phyloP scores from a whole-genome alignment of 2,797 vertebrate genomes.

The Rhyacichthys aspro region DNA sequence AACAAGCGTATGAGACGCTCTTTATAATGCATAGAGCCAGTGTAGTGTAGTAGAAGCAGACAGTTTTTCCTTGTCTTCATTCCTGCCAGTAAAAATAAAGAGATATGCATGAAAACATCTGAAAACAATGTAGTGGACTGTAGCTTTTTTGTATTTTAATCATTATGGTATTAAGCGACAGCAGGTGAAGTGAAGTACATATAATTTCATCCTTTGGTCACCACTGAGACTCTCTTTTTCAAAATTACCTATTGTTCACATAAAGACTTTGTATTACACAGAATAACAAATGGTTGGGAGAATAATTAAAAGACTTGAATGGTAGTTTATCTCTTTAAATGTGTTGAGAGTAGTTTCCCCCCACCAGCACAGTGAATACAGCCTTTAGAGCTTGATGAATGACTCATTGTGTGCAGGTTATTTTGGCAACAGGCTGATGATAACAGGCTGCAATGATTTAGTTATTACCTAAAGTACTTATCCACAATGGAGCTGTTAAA shows the following conservation, averaged over 20 bases:
- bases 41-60: conserved; percentile 16
- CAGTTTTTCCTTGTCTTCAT: conserved; percentile 23
- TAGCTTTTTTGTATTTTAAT: background rate
- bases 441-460: conserved; percentile 39
- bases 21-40: conserved; percentile 38
- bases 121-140: background rate
- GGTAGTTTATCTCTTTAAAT: conserved; percentile 47
- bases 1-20: conserved; percentile 33
- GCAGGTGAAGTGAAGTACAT: background rate
- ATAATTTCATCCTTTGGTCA: conserved; percentile 33
- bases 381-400: conserved; percentile 56
- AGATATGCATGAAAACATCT: conserved; percentile 10
- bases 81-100: background rate
- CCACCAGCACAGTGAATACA: conserved; percentile 36
- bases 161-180: too few relatives aligned
- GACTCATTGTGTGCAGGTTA: conserved; percentile 47
- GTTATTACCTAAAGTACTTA: conserved; percentile 32
- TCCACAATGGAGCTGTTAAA: conserved; percentile 12
- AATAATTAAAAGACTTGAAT: conserved; percentile 63
- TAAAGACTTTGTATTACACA: conserved; percentile 16
- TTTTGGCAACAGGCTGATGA: conserved; percentile 57
- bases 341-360: conserved; percentile 24
- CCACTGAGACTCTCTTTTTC: conserved; percentile 15
- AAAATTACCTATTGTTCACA: conserved; percentile 29
- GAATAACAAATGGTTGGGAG: conserved; percentile 45